Evolutionary conservation across 2,797 vertebrate genomes (phyloP).

Genomic region (Eupleurogrammus muticus): DNA sequence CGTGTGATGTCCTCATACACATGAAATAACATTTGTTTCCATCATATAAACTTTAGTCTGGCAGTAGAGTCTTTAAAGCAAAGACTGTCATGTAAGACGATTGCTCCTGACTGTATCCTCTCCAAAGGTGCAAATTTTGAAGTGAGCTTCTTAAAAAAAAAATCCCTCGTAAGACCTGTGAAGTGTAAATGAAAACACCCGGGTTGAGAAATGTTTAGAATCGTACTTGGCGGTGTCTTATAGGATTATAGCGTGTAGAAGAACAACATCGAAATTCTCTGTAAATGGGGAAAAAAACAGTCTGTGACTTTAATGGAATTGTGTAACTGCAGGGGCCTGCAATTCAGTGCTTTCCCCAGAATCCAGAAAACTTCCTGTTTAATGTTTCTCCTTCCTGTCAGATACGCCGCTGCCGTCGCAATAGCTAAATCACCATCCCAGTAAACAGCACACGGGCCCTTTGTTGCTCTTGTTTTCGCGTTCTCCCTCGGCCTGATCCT

Average conservation of each 20-base stretch:
- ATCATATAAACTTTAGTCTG: constrained; percentile 35
- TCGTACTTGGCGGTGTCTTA: constrained; percentile 10
- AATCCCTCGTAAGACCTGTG: constrained; percentile 16
- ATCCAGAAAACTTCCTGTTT: constrained; percentile 79
- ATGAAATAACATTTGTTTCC: constrained; percentile 27
- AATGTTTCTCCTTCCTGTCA: constrained; percentile 73
- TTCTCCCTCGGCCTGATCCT: constrained; percentile 51
- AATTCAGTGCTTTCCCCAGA: constrained; percentile 34
- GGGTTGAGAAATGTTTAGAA: constrained; percentile 26
- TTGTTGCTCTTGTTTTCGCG: constrained; percentile 62
- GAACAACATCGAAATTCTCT: constrained; percentile 3
- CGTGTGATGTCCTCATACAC: background rate
- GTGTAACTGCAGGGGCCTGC: constrained; percentile 21
- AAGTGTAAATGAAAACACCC: constrained; percentile 16
- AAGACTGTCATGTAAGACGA: constrained; percentile 17
- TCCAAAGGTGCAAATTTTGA: constrained; percentile 52
- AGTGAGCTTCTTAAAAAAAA: constrained; percentile 29
- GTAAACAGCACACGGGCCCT: constrained; percentile 68
- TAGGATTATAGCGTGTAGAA: constrained; percentile 13
- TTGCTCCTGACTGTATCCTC: constrained; percentile 14
- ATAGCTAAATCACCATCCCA: constrained; percentile 61
- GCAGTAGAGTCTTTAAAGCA: constrained; percentile 19
- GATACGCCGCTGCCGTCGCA: constrained; percentile 36
- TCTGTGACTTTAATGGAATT: constrained; percentile 18
- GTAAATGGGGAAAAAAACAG: constrained; percentile 1